A percentile compares a stretch with the other conserved stretches of the same genome.
phyloP scores from a whole-genome alignment of 2,113 vertebrate genomes.

The Bungarus multicinctus region DNA sequence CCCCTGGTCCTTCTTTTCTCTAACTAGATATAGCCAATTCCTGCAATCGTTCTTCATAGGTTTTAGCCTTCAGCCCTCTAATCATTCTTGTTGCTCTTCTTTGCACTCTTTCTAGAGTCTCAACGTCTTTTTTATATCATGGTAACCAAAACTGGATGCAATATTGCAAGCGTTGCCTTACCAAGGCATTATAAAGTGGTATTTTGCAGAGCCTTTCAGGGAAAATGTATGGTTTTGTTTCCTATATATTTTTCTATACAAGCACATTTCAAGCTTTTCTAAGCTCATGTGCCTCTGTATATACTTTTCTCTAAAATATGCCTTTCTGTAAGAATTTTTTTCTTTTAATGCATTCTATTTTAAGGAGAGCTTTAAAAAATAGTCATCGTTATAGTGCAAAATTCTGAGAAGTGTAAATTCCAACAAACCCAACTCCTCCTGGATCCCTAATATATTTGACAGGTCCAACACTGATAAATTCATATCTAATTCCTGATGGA shows the following conservation, averaged over 20 bases:
- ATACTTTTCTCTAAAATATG: background rate
- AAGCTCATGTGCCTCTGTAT: background rate
- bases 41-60: too few relatives aligned
- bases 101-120: background rate
- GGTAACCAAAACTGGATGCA: background rate
- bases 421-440: background rate
- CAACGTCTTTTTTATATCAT: background rate
- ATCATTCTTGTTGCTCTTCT: background rate
- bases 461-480: background rate
- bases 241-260: background rate
- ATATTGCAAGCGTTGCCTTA: background rate
- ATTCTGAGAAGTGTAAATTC: background rate
- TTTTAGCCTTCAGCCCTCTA: background rate
- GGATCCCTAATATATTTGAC: background rate
- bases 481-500: background rate
- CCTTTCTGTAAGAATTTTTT: background rate
- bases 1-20: too few relatives aligned
- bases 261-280: background rate
- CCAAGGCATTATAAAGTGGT: background rate
- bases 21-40: too few relatives aligned
- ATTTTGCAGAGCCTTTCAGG: background rate
- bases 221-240: background rate
- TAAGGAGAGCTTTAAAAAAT: background rate
- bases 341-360: background rate
- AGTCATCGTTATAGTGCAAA: background rate